A percentile compares a stretch with the other conserved stretches of the same genome.
Evolutionary conservation across 2,797 vertebrate genomes (phyloP).

Genomic region (Kryptolebias ocellatus): DNA sequence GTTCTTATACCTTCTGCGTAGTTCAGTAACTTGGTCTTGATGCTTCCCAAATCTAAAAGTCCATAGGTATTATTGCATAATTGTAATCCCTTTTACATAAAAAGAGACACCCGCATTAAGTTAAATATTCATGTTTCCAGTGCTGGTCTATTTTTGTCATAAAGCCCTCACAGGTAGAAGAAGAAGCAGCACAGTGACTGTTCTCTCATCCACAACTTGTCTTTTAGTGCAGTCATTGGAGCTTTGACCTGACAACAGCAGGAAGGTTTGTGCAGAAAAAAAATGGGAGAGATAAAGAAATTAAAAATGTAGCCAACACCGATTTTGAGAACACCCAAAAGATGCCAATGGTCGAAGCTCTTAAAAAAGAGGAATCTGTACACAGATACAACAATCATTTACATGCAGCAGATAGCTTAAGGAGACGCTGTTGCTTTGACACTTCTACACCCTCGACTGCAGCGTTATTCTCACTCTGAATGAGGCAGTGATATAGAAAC

Average conservation of each 20-base stretch:
- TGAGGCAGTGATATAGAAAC: not conserved
- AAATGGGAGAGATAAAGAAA: slow-evolving; percentile 39
- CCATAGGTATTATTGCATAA: slow-evolving; percentile 26
- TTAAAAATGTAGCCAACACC: slow-evolving; percentile 14
- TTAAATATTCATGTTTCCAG: slow-evolving; percentile 81
- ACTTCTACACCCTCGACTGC: slow-evolving; percentile 12
- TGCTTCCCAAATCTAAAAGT: slow-evolving; percentile 33
- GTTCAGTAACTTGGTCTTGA: slow-evolving; percentile 50
- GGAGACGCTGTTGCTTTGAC: slow-evolving; percentile 5
- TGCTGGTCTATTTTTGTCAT: slow-evolving; percentile 76
- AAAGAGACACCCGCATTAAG: slow-evolving; percentile 76
- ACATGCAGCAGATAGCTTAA: slow-evolving; percentile 10
- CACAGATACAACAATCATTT: slow-evolving; percentile 21
- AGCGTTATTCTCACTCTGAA: slow-evolving; percentile 10
- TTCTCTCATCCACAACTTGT: slow-evolving; percentile 67
- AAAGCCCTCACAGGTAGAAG: slow-evolving; percentile 73
- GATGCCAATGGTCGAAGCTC: slow-evolving; percentile 16
- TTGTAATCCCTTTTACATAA: slow-evolving; percentile 41
- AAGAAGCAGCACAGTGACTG: slow-evolving; percentile 66
- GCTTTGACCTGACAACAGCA: slow-evolving; percentile 40
- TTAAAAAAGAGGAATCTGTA: slow-evolving; percentile 16
- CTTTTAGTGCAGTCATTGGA: slow-evolving; percentile 51
- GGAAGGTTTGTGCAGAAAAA: slow-evolving; percentile 35
- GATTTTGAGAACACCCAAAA: slow-evolving; percentile 24
- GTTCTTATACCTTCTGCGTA: slow-evolving; percentile 32